Evolutionary conservation across 2,113 vertebrate genomes (phyloP).

Genomic region (Oreochromis spilurus): DNA sequence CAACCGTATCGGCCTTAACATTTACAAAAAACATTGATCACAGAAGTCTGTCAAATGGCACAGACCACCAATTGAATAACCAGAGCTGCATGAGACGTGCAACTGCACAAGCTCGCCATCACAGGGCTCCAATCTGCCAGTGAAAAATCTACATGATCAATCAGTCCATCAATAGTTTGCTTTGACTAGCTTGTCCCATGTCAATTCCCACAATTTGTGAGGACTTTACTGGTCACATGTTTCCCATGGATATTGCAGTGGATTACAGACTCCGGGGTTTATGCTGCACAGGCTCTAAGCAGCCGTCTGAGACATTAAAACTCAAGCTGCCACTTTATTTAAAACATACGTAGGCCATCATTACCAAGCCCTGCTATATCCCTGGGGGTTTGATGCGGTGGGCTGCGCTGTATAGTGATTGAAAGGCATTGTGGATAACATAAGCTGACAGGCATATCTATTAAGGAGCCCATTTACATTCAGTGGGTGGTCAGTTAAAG

Average conservation of each 20-base stretch:
- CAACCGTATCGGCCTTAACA: constrained; percentile 29
- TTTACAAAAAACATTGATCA: constrained; percentile 49
- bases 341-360: constrained; percentile 34
- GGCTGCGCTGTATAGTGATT: neutral
- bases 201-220: neutral
- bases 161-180: neutral
- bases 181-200: neutral
- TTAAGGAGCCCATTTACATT: constrained; percentile 39
- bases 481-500: constrained; percentile 51
- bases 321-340: constrained; percentile 20
- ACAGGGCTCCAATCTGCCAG: neutral
- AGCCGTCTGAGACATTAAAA: neutral
- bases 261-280: neutral
- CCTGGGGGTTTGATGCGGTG: constrained; percentile 25
- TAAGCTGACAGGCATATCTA: constrained; percentile 49
- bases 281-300: neutral
- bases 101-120: neutral
- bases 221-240: neutral
- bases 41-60: constrained; percentile 26
- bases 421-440: constrained; percentile 42
- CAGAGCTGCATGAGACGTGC: neutral
- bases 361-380: constrained; percentile 26
- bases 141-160: constrained; percentile 5
- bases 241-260: neutral
- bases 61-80: constrained; percentile 17